Percentiles rank a stretch among this genome's conserved stretches.
These are phyloP conservation scores for Sebastiscus albofasciatus DNA, from an alignment of 2,797 vertebrate species.

Conservation along the genomic window DNA sequence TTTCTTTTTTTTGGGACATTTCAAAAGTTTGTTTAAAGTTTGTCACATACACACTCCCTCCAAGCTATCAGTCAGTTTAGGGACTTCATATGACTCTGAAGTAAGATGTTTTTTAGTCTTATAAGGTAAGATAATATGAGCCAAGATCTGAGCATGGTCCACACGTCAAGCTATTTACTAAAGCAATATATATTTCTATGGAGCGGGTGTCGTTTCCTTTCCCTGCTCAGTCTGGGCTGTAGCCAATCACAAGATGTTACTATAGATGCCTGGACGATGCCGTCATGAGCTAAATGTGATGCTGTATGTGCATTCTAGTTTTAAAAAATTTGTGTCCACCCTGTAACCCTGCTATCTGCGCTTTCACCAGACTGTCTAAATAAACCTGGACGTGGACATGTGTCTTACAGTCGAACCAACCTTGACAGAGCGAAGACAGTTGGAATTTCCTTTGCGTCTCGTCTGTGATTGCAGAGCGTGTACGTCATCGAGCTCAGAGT, in stretches of 20 bases:
- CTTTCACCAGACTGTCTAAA: constrained; percentile 15
- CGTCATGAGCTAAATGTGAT: constrained; percentile 21
- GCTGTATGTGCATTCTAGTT: neutral
- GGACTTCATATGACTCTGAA: neutral
- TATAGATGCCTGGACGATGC: constrained; percentile 7
- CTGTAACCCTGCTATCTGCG: constrained; percentile 16
- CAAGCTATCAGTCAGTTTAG: neutral
- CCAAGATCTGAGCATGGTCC: neutral
- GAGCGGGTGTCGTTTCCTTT: neutral
- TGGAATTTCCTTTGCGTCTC: constrained; percentile 34
- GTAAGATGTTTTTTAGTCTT: too few relatives aligned
- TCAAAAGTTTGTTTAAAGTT: too few relatives aligned
- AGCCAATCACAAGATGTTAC: neutral
- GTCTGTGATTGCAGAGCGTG: neutral
- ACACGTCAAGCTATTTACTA: neutral
- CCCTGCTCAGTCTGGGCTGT: neutral
- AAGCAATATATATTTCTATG: neutral
- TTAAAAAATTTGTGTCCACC: neutral
- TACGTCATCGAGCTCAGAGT: neutral
- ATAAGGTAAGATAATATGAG: neutral
- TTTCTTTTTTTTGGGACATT: too few relatives aligned
- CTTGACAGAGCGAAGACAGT: constrained; percentile 32
- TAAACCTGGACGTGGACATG: neutral
- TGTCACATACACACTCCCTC: neutral
- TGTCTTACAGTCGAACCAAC: constrained; percentile 22